These are phyloP conservation scores for Stenodema calcarata DNA, from an alignment of 2,888 invertebrate genomes.

Conservation along the genomic window DNA sequence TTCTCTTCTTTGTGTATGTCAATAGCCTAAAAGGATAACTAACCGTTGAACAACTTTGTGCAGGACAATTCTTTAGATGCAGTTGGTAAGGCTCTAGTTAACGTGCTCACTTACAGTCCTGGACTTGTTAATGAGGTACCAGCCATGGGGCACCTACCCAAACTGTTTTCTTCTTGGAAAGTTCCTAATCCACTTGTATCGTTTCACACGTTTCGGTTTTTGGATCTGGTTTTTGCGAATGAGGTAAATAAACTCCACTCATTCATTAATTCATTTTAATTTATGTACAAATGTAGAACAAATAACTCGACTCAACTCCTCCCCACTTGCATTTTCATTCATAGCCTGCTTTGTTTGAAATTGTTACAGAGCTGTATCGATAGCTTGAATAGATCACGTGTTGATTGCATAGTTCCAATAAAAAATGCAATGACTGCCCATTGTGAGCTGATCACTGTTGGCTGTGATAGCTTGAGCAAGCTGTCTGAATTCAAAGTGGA, in stretches of 20 bases:
- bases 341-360: too few relatives aligned
- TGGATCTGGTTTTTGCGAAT: slow-evolving; percentile 84
- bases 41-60: background rate
- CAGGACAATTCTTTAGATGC: slow-evolving; percentile 68
- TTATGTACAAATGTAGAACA: slow-evolving; percentile 26
- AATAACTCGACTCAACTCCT: too few relatives aligned
- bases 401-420: slow-evolving; percentile 87
- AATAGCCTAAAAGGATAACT: background rate
- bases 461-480: slow-evolving; percentile 87
- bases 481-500: slow-evolving; percentile 80
- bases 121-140: slow-evolving; percentile 86
- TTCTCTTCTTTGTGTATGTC: background rate
- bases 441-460: slow-evolving; percentile 80
- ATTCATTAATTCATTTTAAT: too few relatives aligned
- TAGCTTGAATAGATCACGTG: slow-evolving; percentile 73
- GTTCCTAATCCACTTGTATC: slow-evolving; percentile 71
- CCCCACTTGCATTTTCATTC: too few relatives aligned
- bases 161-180: slow-evolving; percentile 77
- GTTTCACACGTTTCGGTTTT: slow-evolving; percentile 80
- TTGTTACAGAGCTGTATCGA: slow-evolving; percentile 77
- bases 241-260: slow-evolving; percentile 61
- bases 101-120: slow-evolving; percentile 84
- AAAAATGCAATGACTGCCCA: slow-evolving; percentile 89
- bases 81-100: slow-evolving; percentile 83
- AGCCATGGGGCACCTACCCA: slow-evolving; percentile 85